Evolutionary conservation across 1,140 invertebrate genomes (phyloP).

Genomic region (Papilio aristodemus): DNA sequence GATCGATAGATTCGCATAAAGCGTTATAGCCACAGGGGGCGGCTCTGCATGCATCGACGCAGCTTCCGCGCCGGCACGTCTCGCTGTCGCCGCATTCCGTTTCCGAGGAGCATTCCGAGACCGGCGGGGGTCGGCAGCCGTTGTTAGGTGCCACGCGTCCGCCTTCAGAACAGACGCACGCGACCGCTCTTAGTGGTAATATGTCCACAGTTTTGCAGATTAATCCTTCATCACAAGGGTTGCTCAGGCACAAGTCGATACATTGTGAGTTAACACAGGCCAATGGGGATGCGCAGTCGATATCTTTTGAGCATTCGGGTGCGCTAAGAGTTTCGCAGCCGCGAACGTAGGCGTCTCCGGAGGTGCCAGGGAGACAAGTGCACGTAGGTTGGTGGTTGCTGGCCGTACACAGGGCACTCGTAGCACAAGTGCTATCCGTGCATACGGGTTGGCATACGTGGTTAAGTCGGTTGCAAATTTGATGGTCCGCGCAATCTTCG

Average conservation of each 20-base stretch:
- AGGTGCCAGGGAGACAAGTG: slow-evolving; percentile 86
- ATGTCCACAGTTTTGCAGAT: slow-evolving; percentile 90
- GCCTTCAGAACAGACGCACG: slow-evolving; percentile 88
- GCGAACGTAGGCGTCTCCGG: slow-evolving; percentile 89
- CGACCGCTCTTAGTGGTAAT: slow-evolving; percentile 88
- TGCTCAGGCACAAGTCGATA: slow-evolving; percentile 86
- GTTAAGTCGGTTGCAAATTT: slow-evolving; percentile 92
- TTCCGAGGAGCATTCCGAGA: slow-evolving; percentile 85
- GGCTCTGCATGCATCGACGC: slow-evolving; percentile 88
- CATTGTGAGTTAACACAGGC: slow-evolving; percentile 90
- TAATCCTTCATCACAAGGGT: slow-evolving; percentile 87
- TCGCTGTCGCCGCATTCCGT: slow-evolving; percentile 87
- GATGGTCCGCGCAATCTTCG: slow-evolving; percentile 92
- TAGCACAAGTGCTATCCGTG: slow-evolving; percentile 87
- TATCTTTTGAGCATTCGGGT: slow-evolving; percentile 86
- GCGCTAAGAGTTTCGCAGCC: slow-evolving; percentile 81
- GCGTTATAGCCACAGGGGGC: slow-evolving; percentile 92
- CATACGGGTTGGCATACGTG: slow-evolving; percentile 91
- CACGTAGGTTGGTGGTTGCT: slow-evolving; percentile 89
- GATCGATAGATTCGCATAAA: slow-evolving; percentile 87
- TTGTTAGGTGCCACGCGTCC: slow-evolving; percentile 81
- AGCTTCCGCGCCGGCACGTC: slow-evolving; percentile 87
- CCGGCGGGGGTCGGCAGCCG: slow-evolving; percentile 76
- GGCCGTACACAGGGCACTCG: slow-evolving; percentile 87
- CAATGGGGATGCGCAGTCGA: slow-evolving; percentile 86